Evolutionary conservation across 2,888 invertebrate genomes (phyloP).

Genomic region (Xylocampa areola): DNA sequence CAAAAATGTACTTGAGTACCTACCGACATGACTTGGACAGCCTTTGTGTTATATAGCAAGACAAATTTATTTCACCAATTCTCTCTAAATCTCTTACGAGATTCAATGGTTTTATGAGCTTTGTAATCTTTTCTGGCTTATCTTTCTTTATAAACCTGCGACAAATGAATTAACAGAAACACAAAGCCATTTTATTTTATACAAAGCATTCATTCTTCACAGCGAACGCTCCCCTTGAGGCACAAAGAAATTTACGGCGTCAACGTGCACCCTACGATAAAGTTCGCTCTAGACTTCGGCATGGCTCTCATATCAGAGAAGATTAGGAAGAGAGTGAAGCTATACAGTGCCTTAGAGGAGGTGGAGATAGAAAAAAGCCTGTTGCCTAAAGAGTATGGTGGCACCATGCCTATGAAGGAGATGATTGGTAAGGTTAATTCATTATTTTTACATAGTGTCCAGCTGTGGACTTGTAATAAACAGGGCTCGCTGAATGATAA

Average conservation of each 20-base stretch:
- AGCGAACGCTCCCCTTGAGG: constrained; percentile 94
- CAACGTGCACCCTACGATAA: constrained; percentile 93
- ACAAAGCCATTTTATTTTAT: too few species aligned
- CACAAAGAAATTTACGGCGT: constrained; percentile 95
- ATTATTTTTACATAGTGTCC: background rate
- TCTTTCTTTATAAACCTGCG: too few species aligned
- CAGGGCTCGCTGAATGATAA: too few species aligned
- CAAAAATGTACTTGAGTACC: too few species aligned
- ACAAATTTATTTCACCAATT: too few species aligned
- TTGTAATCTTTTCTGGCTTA: too few species aligned
- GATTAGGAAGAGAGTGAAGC: constrained; percentile 92
- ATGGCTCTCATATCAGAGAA: constrained; percentile 94
- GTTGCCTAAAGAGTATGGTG: constrained; percentile 95
- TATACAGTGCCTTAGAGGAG: constrained; percentile 91
- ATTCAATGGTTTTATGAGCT: too few species aligned
- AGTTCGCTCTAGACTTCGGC: constrained; percentile 94
- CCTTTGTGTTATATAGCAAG: too few species aligned
- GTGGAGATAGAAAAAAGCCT: constrained; percentile 90
- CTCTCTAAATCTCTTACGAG: too few species aligned
- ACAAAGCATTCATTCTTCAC: constrained; percentile 53
- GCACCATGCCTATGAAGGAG: constrained; percentile 94
- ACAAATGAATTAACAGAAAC: too few species aligned
- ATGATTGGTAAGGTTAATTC: constrained; percentile 92
- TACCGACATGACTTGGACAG: too few species aligned
- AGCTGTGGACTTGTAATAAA: too few species aligned